These are phyloP conservation scores for Heteromurus nitidus DNA, from an alignment of 2,888 invertebrate genomes.

Conservation along the genomic window DNA sequence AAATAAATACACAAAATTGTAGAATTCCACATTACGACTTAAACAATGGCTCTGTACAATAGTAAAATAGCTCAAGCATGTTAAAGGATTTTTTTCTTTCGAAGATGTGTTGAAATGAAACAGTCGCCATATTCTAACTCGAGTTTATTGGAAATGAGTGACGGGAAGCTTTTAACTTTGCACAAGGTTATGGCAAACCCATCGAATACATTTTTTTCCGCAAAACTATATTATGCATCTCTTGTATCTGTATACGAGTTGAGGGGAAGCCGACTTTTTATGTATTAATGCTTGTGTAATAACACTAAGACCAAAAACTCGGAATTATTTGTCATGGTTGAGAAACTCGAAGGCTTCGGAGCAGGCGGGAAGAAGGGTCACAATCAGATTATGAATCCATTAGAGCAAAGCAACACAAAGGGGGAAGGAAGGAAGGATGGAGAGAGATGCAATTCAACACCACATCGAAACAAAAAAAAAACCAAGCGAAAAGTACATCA, in stretches of 20 bases:
- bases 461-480: slow-evolving; percentile 14
- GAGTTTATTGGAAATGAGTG: slow-evolving; percentile 13
- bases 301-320: slow-evolving; percentile 61
- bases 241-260: too few relatives aligned
- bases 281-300: slow-evolving; percentile 26
- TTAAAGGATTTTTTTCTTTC: too few relatives aligned
- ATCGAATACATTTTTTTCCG: slow-evolving; percentile 17
- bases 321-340: slow-evolving; percentile 61
- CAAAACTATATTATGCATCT: too few relatives aligned
- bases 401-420: slow-evolving; percentile 70
- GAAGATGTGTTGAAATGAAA: too few relatives aligned
- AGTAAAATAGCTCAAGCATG: too few relatives aligned
- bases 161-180: slow-evolving; percentile 48
- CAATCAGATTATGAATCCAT: slow-evolving; percentile 74
- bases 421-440: too few relatives aligned
- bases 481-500: slow-evolving; percentile 17
- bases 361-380: slow-evolving; percentile 74
- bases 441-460: slow-evolving; percentile 74
- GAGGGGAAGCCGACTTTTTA: slow-evolving; percentile 6
- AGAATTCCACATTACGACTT: too few relatives aligned
- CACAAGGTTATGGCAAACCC: slow-evolving; percentile 20
- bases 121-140: background rate
- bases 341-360: slow-evolving; percentile 55
- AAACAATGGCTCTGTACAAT: too few relatives aligned
- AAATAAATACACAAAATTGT: slow-evolving; percentile 69